A percentile compares a stretch with the other conserved stretches of the same genome.
phyloP scores from a whole-genome alignment of 2,113 vertebrate genomes.

The Taxidea taxus region DNA sequence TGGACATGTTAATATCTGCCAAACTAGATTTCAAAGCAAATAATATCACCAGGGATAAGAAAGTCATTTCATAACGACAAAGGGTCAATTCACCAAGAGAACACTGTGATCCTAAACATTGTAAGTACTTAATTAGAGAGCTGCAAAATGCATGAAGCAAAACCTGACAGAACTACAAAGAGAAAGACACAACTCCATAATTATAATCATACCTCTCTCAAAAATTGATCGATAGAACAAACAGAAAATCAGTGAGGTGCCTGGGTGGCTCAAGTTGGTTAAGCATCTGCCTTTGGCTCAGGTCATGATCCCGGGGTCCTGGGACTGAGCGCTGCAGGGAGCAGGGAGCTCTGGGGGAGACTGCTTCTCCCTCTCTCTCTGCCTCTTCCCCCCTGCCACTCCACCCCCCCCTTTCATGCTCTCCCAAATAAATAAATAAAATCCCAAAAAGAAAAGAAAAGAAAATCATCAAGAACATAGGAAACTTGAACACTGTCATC shows the following conservation, averaged over 20 bases:
- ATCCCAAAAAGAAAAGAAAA: background rate
- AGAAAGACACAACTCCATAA: background rate
- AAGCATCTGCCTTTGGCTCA: background rate
- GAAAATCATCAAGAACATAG: background rate
- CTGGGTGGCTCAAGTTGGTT: background rate
- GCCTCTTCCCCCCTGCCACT: too few species aligned
- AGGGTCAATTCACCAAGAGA: background rate
- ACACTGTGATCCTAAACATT: background rate
- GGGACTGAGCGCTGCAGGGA: too few species aligned
- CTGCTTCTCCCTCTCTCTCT: background rate
- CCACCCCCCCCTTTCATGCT: background rate
- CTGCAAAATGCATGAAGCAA: background rate
- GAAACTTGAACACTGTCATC: background rate
- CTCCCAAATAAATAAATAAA: background rate
- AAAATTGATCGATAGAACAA: background rate
- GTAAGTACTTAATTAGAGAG: background rate
- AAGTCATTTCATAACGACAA: conserved; percentile 16
- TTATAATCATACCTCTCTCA: background rate
- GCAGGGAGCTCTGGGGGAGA: too few species aligned
- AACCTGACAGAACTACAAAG: background rate
- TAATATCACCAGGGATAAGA: background rate
- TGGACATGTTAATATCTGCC: background rate
- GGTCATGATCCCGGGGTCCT: background rate
- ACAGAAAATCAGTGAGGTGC: background rate
- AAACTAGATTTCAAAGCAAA: conserved; percentile 29